Evolutionary conservation across 2,888 invertebrate species (phyloP), one percentile per base, ranked within the genome.

Genomic region (Diplolepis rosae): DNA sequence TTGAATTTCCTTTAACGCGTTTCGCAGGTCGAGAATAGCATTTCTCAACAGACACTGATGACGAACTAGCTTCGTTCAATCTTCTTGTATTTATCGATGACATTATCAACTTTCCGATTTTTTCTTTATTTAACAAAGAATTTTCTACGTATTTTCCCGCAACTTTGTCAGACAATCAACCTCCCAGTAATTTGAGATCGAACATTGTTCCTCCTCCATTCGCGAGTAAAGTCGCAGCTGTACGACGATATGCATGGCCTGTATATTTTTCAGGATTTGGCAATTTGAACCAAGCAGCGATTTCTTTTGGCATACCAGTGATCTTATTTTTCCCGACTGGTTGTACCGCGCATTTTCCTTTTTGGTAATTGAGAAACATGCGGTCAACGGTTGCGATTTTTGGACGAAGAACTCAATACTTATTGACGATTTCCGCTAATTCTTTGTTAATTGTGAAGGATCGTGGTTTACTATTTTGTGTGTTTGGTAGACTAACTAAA

Each of bases 341-440:
- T 66, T 73, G 73, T 32, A 35, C 39, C 18, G 69, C 75, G 28
- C 71, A 79, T 74, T 71, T 77, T 15, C 77, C 76, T 39, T 73
- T 70, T 15, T 76, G 74, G 67, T 78, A 80, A 68, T 66, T 73
- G 13, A 78, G 9, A 65, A 80, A 76, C 45, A 48, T 67, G 7
- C 77, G 50, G 1, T 69, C 35, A 32, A 35, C 13, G 3, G 65
- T 56, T 13, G 68, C 65, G 56, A 70, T 71, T 65, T 6, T 24
- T 51, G 75, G 70, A 65, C 75, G 72, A 27, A 75, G 48, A 42
- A 52, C 48, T 9, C 65, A 39, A 61, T 75, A 75, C 32, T 54
- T 71, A 24, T 69, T 69, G 1, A 65, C 65, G 11, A 68, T 69
- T 13, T 56, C 39, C 22, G 45, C 61, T 13, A 65, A 42, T 69